Conservation (phyloP, 2,113 vertebrate species). For the Poecilia latipinna region DNA sequence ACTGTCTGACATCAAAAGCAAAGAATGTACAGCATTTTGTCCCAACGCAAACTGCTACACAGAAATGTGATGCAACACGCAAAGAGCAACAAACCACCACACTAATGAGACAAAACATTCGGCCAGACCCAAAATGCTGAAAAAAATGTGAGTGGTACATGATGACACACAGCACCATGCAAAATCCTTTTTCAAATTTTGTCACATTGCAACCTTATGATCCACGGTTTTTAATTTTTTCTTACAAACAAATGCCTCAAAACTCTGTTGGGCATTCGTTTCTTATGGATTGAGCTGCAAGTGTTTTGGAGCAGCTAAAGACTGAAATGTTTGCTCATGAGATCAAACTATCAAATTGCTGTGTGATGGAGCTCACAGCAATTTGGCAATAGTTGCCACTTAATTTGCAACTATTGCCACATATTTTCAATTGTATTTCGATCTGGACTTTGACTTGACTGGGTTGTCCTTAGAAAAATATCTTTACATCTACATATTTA, state of each 20-base stretch:
- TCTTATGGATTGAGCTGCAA: neutral
- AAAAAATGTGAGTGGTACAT: neutral
- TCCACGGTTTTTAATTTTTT: neutral
- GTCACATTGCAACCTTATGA: neutral
- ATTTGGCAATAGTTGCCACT: too few relatives aligned
- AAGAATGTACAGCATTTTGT: slow-evolving; percentile 29
- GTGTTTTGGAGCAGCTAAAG: neutral
- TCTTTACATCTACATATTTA: neutral
- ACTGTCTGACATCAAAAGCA: slow-evolving; percentile 39
- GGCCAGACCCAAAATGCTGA: neutral
- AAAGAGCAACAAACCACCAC: slow-evolving; percentile 11
- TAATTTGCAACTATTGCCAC: too few relatives aligned
- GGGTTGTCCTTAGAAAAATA: neutral
- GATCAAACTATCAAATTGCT: too few relatives aligned
- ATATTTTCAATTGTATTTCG: too few relatives aligned
- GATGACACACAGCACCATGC: neutral
- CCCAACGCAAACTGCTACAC: slow-evolving; percentile 14
- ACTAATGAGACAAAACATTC: neutral
- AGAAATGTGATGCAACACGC: slow-evolving; percentile 7
- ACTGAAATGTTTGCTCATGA: too few relatives aligned
- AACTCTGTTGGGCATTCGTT: neutral
- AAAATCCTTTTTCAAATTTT: too few relatives aligned
- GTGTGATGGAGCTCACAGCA: too few relatives aligned
- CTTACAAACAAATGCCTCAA: neutral
- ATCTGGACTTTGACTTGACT: neutral